Evolutionary conservation across 2,797 vertebrate genomes (phyloP), one percentile per base, ranked within the genome.

Genomic region (Synaphobranchus kaupii): DNA sequence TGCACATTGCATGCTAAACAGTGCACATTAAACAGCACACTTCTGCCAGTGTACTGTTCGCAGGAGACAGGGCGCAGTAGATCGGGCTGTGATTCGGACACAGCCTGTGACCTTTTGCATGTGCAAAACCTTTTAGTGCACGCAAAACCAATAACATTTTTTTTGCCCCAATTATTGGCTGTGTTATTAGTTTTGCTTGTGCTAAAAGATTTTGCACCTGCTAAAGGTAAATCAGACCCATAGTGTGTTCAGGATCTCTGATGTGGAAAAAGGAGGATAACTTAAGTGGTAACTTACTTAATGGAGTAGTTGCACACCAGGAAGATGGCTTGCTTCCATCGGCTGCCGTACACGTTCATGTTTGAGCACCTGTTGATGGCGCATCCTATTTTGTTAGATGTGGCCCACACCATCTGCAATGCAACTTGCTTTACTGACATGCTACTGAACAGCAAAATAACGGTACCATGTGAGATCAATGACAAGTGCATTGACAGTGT

Each of bases 221-320:
- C 39, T 39, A 39, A 39, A 39, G 39, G 39, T 39, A 39, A 39
- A 39, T 39, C 39, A 39, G 39, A 2, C 39, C 39, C 39, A 34
- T 9, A 31, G 28, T 66, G 8, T 25, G 10, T 66, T 66, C 25
- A 66, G 63, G 63, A n/a, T 66, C 25, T 66, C 25, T n/a, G 8
- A 28, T n/a, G 6, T 66, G 25, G 25, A 66, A 20, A 68, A 17
- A 22, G 39, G 68, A 78, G 44, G 39, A 58, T 48, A n/a, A 13
- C 28, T 34, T 48, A 25, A 6, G 31, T 25, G 66, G 28, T 82
- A 4, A 93, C 95, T 97, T 95, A 98, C 98, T 98, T 98, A 89
- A 97, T 94, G 39, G 97, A 96, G 0, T 98, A 98, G 96, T 98
- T 98, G 95, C 97, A 98, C 91, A 98, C 96, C 15, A 98, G 93